Base-by-base conservation (phyloP, 2,888 invertebrate species). In the Cheilosia grossa region DNA sequence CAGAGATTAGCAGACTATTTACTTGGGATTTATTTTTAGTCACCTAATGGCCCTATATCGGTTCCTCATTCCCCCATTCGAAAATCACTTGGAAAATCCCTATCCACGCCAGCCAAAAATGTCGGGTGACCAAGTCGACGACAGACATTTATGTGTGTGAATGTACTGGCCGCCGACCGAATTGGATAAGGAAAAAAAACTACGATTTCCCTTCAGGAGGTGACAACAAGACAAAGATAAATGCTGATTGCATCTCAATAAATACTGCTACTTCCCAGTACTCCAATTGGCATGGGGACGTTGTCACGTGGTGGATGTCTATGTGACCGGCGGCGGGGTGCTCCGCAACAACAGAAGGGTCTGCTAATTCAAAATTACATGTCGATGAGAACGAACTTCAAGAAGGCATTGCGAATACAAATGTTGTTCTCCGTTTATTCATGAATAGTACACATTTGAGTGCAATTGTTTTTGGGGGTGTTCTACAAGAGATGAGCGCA, bases 211-310 rank as follows among this genome's bases (percentile, higher is more conserved):
- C 30, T 40, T 13, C 54, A 17, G 17, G 58, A 54, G 69, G 74
- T 83, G 74, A 74, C 83, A 79, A 73, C 58, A 33, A 83, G 74
- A 79, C 74, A 74, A 56, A 69, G 79, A 83, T 70, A 79, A 70
- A 83, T 80, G 74, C 80, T 80, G 83, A 80, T 83, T 80, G 74
- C 80, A 69, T 70, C 74, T 80, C 64, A 83, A 80, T 83, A 74
- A 74, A 74, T 70, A 47, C 24, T 19, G 30, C 17, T 37, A 4
- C 17, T 30, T 21, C 9, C 44, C 49, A 10, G 27, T 42, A 54
- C 19, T 30, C 9, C 49, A 19, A 47, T 78, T 79, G 69, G 79
- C 67, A 79, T 63, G 56, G n/a, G 44, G 44, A 17, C n/a, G 17
- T n/a, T n/a, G 42, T 42, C 37, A 37, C 37, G 6, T 17, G 40